These are phyloP conservation scores for Tipula confusa DNA, from an alignment of 2,888 invertebrate genomes.

Conservation along the genomic window DNA sequence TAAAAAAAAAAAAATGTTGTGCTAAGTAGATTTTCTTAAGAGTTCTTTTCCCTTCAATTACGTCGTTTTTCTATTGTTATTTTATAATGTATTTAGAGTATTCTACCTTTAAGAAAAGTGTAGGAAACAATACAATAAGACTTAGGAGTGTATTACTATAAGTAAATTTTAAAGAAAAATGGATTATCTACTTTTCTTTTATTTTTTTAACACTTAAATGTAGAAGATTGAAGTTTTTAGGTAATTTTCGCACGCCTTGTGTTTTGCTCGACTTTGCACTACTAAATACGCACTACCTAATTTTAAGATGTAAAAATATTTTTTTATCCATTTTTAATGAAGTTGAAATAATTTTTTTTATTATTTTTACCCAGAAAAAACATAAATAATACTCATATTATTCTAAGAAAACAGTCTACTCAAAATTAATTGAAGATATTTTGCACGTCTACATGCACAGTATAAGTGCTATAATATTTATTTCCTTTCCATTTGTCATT, in stretches of 20 bases:
- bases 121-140: neutral
- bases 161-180: neutral
- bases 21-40: neutral
- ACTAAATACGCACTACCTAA: too few relatives aligned
- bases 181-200: neutral
- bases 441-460: too few relatives aligned
- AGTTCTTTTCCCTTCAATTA: neutral
- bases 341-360: neutral
- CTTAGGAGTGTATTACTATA: neutral
- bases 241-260: neutral
- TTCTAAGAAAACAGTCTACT: neutral
- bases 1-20: too few relatives aligned
- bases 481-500: too few relatives aligned
- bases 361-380: neutral
- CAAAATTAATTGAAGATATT: neutral
- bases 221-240: neutral
- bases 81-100: neutral
- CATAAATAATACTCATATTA: neutral
- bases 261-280: too few relatives aligned
- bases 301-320: neutral
- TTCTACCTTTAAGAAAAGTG: neutral
- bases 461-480: too few relatives aligned
- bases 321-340: too few relatives aligned
- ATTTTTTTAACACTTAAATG: neutral
- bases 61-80: neutral